Conservation (phyloP, 2,113 vertebrate species). For the Monarcha castaneiventris region DNA sequence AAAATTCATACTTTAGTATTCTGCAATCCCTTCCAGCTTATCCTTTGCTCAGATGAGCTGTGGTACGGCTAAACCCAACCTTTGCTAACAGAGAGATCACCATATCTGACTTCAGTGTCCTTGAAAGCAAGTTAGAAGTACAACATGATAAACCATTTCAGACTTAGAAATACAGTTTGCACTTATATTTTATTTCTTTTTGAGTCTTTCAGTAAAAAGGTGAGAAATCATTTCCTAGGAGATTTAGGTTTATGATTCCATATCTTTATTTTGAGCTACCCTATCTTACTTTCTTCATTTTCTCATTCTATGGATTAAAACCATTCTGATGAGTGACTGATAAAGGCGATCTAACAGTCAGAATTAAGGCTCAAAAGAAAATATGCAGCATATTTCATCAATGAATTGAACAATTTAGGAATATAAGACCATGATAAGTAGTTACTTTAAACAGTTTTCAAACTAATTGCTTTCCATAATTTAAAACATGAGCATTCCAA, state of each 20-base stretch:
- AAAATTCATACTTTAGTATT: neutral
- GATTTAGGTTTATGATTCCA: neutral
- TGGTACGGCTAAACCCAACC: neutral
- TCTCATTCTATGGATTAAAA: slow-evolving; percentile 10
- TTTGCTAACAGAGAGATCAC: neutral
- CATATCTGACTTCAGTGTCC: neutral
- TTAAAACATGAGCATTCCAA: neutral
- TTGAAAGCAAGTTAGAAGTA: neutral
- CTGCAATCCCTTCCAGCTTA: neutral
- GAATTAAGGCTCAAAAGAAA: slow-evolving; percentile 20
- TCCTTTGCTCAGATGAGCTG: neutral
- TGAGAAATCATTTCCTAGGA: slow-evolving; percentile 45
- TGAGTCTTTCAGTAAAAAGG: slow-evolving; percentile 21
- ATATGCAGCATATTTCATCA: neutral
- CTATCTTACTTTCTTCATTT: neutral
- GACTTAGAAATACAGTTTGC: neutral
- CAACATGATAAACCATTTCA: slow-evolving; percentile 6
- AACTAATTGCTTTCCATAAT: neutral
- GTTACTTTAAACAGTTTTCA: neutral
- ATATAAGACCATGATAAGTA: neutral
- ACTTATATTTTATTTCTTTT: neutral
- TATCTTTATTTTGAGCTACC: neutral
- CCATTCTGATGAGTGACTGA: neutral
- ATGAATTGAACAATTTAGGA: neutral
- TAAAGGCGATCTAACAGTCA: neutral